These are phyloP conservation scores for Dendrocincla tyrannina DNA, from an alignment of 2,797 vertebrate genomes.

Conservation along the genomic window DNA sequence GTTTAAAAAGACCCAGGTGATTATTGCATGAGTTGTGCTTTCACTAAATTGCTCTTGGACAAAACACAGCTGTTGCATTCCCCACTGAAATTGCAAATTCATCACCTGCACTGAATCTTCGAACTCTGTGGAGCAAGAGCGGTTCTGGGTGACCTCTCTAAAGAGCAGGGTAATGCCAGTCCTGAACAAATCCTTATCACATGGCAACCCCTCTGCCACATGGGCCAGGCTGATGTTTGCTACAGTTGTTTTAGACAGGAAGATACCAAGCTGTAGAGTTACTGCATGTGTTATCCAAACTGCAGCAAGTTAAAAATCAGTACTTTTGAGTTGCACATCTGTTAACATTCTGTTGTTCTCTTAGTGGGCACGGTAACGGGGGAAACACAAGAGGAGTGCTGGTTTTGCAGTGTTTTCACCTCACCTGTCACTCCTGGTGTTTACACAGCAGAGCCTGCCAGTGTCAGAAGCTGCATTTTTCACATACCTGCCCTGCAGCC, in stretches of 20 bases:
- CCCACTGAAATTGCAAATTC: background rate
- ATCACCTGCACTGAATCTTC: background rate
- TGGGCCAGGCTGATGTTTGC: background rate
- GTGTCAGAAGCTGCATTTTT: conserved; percentile 48
- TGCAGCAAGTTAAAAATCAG: background rate
- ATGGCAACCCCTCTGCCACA: background rate
- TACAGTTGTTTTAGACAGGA: background rate
- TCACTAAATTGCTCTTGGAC: background rate
- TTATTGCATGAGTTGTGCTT: background rate
- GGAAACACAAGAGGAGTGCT: background rate
- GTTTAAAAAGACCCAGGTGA: background rate
- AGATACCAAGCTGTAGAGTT: background rate
- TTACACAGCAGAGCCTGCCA: conserved; percentile 7
- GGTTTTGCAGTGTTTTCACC: conserved; percentile 1
- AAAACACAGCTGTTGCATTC: background rate
- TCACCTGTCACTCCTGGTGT: conserved; percentile 24
- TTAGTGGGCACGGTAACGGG: background rate
- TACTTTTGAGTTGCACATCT: background rate
- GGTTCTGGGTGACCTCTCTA: background rate
- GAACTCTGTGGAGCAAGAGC: background rate
- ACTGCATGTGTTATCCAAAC: background rate
- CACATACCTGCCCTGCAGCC: conserved; percentile 57
- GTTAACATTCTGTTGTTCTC: background rate
- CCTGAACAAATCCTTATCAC: background rate
- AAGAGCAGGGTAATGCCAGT: background rate